Base-by-base conservation (phyloP, 2,888 invertebrate genomes). In the Meiosimyza decipiens region DNA sequence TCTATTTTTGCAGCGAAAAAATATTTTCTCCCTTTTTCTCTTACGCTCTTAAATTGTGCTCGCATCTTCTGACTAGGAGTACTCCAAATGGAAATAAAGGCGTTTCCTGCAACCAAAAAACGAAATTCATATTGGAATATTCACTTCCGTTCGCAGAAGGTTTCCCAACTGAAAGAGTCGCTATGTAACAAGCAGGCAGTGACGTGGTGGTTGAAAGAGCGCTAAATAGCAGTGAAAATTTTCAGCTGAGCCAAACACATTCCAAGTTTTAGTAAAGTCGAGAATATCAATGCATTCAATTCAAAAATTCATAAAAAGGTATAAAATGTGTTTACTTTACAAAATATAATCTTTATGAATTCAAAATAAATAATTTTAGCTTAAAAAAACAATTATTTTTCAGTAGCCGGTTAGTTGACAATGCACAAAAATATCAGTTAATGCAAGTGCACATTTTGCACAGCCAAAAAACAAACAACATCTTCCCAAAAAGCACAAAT, bases 41-140 rank as follows among this genome's bases (percentile, higher is more conserved):
- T 18, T 13, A 50, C 6, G 18, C 64, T 11, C 49, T 47, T 64
- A 40, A 2, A 9, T 7, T 40, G 40, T 40, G 9, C 40, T 40
- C 40, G 40, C 9, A 40, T 40, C 1, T 40, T 40, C 40, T 40
- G 40, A 40, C n/a, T 47, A 22, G 28, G 16, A n/a, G 28, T n/a
- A 60, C 28, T 60, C 59, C 60, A 49, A 71, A 54, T 59, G 66
- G 62, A 69, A 72, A 28, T 62, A 47, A 67, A 67, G 71, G 66
- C 66, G 71, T 72, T 72, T 67, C 71, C 71, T 67, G 59, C 28
- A 50, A 57, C 71, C 18, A 13, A 15, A 57, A 71, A 60, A n/a
- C 16, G 60, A 22, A 59, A 60, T 66, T 62, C 47, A 52, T 62
- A 72, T 72, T 72, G 71, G 67, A 72, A 72, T 55, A 52, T 60